Conservation (phyloP, 1,140 invertebrate species). For the Delia radicum region DNA sequence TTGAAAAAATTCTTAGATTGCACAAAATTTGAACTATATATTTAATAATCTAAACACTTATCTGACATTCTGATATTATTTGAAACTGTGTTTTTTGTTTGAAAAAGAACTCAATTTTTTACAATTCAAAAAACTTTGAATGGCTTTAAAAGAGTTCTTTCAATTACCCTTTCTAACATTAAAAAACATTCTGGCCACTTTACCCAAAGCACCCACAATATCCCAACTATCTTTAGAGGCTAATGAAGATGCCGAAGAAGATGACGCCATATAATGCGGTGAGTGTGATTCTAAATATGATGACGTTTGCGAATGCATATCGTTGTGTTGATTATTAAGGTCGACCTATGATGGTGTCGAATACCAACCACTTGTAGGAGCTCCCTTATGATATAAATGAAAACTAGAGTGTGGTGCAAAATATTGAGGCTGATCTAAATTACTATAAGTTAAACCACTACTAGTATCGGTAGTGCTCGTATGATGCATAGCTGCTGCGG, state of each 20-base stretch:
- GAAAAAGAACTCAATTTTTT: too few relatives aligned
- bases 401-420: conserved; percentile 81
- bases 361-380: conserved; percentile 70
- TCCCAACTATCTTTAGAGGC: conserved; percentile 40
- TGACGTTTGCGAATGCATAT: conserved; percentile 26
- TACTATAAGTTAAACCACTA: conserved; percentile 62
- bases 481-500: conserved; percentile 59
- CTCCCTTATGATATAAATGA: conserved; percentile 79
- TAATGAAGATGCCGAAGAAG: not conserved
- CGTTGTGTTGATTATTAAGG: conserved; percentile 21
- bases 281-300: conserved; percentile 17
- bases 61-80: too few relatives aligned
- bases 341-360: conserved; percentile 69
- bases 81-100: too few relatives aligned
- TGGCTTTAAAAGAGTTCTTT: too few relatives aligned
- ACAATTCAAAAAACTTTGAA: too few relatives aligned
- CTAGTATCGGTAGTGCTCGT: conserved; percentile 53
- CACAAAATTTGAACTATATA: too few relatives aligned
- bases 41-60: too few relatives aligned
- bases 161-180: conserved; percentile 41
- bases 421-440: conserved; percentile 79
- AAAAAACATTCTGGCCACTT: conserved; percentile 52
- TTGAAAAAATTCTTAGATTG: too few relatives aligned
- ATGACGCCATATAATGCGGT: not conserved
- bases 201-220: conserved; percentile 48